Conservation (phyloP, 1,140 invertebrate genomes). For the Drosophila ercepeae region DNA sequence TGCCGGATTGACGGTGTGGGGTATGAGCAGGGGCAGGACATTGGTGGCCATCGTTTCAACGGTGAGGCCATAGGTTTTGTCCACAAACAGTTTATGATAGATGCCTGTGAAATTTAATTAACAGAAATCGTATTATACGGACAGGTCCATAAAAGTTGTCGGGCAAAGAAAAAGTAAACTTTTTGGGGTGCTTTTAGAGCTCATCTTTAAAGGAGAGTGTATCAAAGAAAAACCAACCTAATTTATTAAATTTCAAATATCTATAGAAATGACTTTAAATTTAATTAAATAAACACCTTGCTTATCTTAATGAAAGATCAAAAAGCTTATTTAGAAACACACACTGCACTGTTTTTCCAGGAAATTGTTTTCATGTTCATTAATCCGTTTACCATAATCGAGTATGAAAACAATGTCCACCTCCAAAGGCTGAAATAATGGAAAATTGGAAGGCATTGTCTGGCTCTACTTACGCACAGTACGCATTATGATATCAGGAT, state of each 20-base stretch:
- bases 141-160: neutral
- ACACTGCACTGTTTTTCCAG: slow-evolving; percentile 3
- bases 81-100: slow-evolving; percentile 95
- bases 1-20: slow-evolving; percentile 95
- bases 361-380: slow-evolving; percentile 31
- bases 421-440: neutral
- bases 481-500: slow-evolving; percentile 91
- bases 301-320: neutral
- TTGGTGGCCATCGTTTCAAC: slow-evolving; percentile 96
- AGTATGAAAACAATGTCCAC: slow-evolving; percentile 20
- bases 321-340: too few relatives aligned
- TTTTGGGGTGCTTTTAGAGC: neutral
- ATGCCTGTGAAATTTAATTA: slow-evolving; percentile 88
- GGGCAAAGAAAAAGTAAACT: neutral
- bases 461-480: slow-evolving; percentile 91
- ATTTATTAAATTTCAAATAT: neutral
- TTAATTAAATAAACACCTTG: neutral
- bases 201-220: neutral
- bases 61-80: slow-evolving; percentile 96
- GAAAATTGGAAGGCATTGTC: slow-evolving; percentile 19
- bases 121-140: slow-evolving; percentile 1
- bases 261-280: neutral
- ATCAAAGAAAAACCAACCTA: neutral
- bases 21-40: slow-evolving; percentile 95
- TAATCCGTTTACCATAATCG: slow-evolving; percentile 36